A percentile compares a stretch with the other conserved stretches of the same genome.
Evolutionary conservation across 2,113 vertebrate genomes (phyloP).

Genomic region (Dasypus novemcinctus): DNA sequence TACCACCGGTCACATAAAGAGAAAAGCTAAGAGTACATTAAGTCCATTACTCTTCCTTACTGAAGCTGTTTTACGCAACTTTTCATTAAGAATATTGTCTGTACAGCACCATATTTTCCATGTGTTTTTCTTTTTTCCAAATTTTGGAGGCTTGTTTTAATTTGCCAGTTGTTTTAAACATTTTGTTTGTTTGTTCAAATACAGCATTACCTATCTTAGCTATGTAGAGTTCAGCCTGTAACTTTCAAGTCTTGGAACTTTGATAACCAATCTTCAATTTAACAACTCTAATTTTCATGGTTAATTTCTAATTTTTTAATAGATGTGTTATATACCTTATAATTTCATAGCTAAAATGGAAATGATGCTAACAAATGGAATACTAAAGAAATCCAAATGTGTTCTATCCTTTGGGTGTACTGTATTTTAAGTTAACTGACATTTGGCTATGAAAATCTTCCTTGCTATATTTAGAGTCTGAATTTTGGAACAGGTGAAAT

Average conservation of each 20-base stretch:
- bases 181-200: neutral
- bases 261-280: neutral
- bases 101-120: neutral
- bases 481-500: neutral
- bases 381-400: neutral
- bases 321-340: neutral
- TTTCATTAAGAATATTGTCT: constrained; percentile 14
- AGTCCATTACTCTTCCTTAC: neutral
- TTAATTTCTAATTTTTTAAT: constrained; percentile 30
- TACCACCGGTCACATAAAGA: neutral
- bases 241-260: neutral
- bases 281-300: neutral
- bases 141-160: constrained; percentile 35
- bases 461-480: neutral
- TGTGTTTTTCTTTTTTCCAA: neutral
- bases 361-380: neutral
- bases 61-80: neutral
- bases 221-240: neutral
- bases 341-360: neutral
- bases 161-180: constrained; percentile 15
- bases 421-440: neutral
- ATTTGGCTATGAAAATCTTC: neutral
- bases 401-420: neutral
- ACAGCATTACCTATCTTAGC: neutral
- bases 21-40: neutral